Evolutionary conservation across 2,113 vertebrate species (phyloP).

Genomic region (Casuarius casuarius): DNA sequence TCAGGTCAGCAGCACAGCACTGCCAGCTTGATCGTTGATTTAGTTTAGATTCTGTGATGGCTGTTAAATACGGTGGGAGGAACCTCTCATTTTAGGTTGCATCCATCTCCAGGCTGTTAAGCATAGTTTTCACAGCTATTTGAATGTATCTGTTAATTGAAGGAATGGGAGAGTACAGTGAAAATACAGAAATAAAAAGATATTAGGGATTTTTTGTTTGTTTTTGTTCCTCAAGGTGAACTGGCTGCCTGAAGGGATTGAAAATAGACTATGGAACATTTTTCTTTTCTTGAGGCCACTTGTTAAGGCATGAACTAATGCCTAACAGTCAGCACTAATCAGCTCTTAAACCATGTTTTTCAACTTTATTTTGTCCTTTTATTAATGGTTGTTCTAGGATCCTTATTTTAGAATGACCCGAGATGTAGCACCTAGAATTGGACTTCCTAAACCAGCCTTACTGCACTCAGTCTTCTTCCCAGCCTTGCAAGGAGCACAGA

Average conservation of each 20-base stretch:
- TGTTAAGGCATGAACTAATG: background rate
- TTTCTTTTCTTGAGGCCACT: background rate
- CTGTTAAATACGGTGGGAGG: background rate
- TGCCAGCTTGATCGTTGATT: background rate
- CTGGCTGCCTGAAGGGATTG: background rate
- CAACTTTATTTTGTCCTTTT: background rate
- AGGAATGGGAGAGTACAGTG: background rate
- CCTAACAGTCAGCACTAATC: background rate
- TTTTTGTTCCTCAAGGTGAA: background rate
- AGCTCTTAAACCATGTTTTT: background rate
- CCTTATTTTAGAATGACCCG: constrained; percentile 98
- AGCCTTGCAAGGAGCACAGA: constrained; percentile 95
- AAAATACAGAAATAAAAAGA: background rate
- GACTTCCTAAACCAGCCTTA: constrained; percentile 91
- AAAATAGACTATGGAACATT: background rate
- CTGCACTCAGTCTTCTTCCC: constrained; percentile 97
- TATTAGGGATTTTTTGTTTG: background rate
- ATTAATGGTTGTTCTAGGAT: constrained; percentile 78
- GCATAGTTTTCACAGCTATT: background rate
- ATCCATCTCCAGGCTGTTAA: background rate
- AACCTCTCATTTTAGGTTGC: background rate
- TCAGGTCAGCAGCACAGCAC: background rate
- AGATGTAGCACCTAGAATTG: constrained; percentile 93
- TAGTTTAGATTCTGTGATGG: background rate
- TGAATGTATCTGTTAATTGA: background rate